These are phyloP conservation scores for Pedionomus torquatus DNA, from an alignment of 2,113 vertebrate genomes.

Conservation along the genomic window DNA sequence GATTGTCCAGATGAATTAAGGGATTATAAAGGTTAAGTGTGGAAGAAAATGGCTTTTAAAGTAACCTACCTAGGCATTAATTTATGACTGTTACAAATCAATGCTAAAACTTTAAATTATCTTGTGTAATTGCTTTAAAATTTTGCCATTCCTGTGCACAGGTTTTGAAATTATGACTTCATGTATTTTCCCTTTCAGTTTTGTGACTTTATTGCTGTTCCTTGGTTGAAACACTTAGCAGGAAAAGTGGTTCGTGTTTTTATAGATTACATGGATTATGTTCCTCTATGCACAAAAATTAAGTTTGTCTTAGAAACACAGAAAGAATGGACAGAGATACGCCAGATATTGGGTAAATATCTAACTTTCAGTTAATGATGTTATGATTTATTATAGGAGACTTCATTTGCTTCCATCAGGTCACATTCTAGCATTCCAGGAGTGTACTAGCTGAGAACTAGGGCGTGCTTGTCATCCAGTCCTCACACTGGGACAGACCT, in stretches of 20 bases:
- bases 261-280: constrained; percentile 83
- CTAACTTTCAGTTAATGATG: not conserved
- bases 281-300: constrained; percentile 83
- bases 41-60: not conserved
- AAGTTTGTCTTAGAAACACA: constrained; percentile 78
- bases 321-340: constrained; percentile 83
- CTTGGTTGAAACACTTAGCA: constrained; percentile 80
- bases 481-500: not conserved
- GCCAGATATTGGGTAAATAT: constrained; percentile 76
- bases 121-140: not conserved
- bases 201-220: constrained; percentile 86
- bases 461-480: not conserved
- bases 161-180: not conserved
- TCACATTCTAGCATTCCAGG: not conserved
- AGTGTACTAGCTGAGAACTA: not conserved
- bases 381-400: not conserved
- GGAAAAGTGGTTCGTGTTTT: constrained; percentile 80
- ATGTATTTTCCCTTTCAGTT: constrained; percentile 76
- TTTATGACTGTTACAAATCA: not conserved
- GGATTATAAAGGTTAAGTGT: not conserved
- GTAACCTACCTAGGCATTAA: not conserved
- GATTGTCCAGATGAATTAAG: not conserved
- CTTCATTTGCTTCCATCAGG: not conserved
- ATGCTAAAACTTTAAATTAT: not conserved
- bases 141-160: not conserved